phyloP scores from a whole-genome alignment of 2,888 invertebrate species.

The Drosophila anceps region DNA sequence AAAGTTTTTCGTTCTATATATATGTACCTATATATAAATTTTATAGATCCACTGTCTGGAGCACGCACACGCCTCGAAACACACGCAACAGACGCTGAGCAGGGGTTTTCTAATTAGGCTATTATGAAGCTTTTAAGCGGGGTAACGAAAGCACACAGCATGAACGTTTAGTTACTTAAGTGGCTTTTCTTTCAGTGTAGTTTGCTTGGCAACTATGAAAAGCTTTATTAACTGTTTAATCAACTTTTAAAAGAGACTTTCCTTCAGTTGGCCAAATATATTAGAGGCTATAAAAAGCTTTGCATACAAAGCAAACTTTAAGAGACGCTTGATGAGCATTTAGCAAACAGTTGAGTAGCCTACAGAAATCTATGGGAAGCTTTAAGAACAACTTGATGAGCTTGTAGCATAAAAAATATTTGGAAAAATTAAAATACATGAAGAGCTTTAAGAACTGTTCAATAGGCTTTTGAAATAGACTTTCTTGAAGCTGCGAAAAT shows the following conservation, averaged over 20 bases:
- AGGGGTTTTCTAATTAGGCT: slow-evolving; percentile 53
- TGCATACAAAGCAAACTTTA: not conserved
- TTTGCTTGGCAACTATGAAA: not conserved
- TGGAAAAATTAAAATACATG: not conserved
- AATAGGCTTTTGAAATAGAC: not conserved
- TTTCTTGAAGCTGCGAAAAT: not conserved
- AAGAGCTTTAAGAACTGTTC: not conserved
- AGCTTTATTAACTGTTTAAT: slow-evolving; percentile 3
- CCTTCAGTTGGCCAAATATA: not conserved
- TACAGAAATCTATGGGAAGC: not conserved
- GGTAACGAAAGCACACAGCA: not conserved
- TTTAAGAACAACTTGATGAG: not conserved
- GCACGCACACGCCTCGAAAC: not conserved
- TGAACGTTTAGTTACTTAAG: slow-evolving; percentile 21
- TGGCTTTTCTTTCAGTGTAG: slow-evolving; percentile 3
- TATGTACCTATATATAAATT: not conserved
- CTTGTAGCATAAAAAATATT: not conserved
- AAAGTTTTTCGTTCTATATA: slow-evolving; percentile 7
- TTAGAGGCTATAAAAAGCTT: not conserved
- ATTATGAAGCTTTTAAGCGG: slow-evolving; percentile 45
- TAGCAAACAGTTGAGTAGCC: not conserved
- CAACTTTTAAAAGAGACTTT: not conserved
- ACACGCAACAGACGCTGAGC: not conserved
- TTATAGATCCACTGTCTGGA: slow-evolving; percentile 34
- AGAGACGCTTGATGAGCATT: not conserved